Evolutionary conservation across 1,140 invertebrate species (phyloP).

Genomic region (Nymphalis io): DNA sequence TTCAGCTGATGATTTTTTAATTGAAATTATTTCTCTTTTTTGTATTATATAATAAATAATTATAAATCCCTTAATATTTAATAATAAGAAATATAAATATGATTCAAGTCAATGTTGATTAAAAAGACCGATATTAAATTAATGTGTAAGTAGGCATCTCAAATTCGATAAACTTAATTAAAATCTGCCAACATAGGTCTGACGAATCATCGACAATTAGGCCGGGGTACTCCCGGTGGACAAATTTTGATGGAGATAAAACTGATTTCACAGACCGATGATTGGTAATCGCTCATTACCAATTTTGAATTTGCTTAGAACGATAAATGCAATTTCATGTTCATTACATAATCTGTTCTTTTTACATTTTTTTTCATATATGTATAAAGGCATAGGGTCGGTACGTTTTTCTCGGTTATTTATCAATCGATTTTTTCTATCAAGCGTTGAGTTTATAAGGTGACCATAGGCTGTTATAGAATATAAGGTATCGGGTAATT

Average conservation of each 20-base stretch:
- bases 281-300: conserved; percentile 15
- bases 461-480: no score
- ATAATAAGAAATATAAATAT: no score
- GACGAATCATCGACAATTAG: conserved; percentile 26
- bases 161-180: conserved; percentile 1
- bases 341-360: not conserved
- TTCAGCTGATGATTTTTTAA: not conserved
- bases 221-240: conserved; percentile 8
- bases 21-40: not conserved
- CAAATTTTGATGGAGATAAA: conserved; percentile 21
- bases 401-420: no score
- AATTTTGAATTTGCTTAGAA: conserved; percentile 9
- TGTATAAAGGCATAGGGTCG: no score
- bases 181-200: conserved; percentile 11
- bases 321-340: not conserved
- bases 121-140: not conserved
- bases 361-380: no score
- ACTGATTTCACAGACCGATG: conserved; percentile 16
- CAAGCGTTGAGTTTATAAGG: no score
- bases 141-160: not conserved
- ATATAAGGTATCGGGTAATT: no score
- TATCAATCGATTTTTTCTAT: no score
- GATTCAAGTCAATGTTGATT: no score
- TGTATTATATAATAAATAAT: not conserved
- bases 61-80: no score